Base-by-base conservation (phyloP, 2,888 invertebrate species). In the Phalangium opilio region DNA sequence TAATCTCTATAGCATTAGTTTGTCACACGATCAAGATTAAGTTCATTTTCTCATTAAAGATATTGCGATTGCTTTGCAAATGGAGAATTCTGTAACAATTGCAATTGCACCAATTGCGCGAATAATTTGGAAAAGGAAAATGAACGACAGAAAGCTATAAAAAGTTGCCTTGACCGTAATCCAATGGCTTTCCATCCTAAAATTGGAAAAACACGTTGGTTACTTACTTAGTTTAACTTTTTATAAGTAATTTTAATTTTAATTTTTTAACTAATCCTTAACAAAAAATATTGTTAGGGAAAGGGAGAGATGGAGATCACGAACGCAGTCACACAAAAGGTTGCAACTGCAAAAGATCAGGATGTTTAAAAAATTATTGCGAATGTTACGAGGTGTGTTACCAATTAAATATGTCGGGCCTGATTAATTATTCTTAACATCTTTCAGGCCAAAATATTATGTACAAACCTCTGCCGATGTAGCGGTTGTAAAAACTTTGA, bases 41-140 rank as follows among this genome's bases (percentile, higher is more conserved):
- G n/a, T n/a, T n/a, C 14, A 32, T 19, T 40, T 38, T 20, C 49
- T 55, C 55, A 8, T 63, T n/a, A n/a, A n/a, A 77, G 77, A 57
- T 80, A 98, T 67, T 98, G 98, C 71, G 98, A 98, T 66, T 98
- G 98, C 66, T 98, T 98, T 73, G 96, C 98, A 3, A 96, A 95
- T 70, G 98, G 95, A 3, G 96, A 98, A 70, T 98, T 98, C 69
- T 98, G 98, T 70, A 83, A 86, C 67, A 71, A 80, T 67, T 98
- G 98, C 70, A 98, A 98, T 65, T 99, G 98, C 68, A 83, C 81
- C 66, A 91, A 93, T 69, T 98, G 98, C 66, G 86, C 79, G 60
- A 98, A 98, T 64, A 96, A 96, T 70, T 71, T 96, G 55, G 82
- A 85, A 51, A 86, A 91, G 63, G 96, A 98, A 65, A 91, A 90